Percentiles rank a stretch among this genome's conserved stretches.
These are phyloP conservation scores for Leptinotarsa undecemlineata DNA, from an alignment of 1,140 invertebrate species.

Conservation along the genomic window DNA sequence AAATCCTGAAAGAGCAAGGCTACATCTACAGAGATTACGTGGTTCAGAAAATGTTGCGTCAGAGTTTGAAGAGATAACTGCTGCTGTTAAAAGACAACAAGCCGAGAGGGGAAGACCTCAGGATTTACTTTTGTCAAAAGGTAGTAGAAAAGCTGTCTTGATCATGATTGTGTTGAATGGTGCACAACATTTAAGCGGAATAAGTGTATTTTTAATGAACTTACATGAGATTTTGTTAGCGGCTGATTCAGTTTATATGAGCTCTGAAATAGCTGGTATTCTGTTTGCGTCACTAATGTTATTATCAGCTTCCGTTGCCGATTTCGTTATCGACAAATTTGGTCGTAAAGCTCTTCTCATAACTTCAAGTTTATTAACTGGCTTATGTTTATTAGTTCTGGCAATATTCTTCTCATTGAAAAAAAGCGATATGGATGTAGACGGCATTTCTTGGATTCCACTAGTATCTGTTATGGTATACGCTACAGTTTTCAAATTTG, in stretches of 20 bases:
- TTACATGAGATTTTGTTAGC: constrained; percentile 56
- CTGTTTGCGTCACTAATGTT: constrained; percentile 54
- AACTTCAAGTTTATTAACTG: constrained; percentile 39
- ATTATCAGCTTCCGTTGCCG: constrained; percentile 43
- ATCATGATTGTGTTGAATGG: constrained; percentile 58
- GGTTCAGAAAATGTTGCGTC: constrained; percentile 55
- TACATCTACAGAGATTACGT: constrained; percentile 59
- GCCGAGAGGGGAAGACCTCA: constrained; percentile 39
- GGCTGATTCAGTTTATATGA: constrained; percentile 50
- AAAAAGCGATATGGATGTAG: constrained; percentile 24
- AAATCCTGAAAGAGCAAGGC: constrained; percentile 56
- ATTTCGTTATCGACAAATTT: constrained; percentile 52
- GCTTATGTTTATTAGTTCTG: constrained; percentile 35
- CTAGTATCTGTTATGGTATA: constrained; percentile 41
- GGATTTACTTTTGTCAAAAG: constrained; percentile 41
- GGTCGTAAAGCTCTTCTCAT: constrained; percentile 57
- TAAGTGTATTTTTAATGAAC: constrained; percentile 63
- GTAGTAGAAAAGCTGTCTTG: constrained; percentile 44
- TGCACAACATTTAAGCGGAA: constrained; percentile 59
- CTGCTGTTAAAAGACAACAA: constrained; percentile 43
- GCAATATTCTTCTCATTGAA: constrained; percentile 47
- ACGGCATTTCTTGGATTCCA: constrained; percentile 41
- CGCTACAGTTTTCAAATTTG: constrained; percentile 43
- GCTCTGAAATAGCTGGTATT: constrained; percentile 48
- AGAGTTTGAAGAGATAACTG: constrained; percentile 56